Evolutionary conservation across 2,888 invertebrate genomes (phyloP).

Genomic region (Falcaria lacertinaria): DNA sequence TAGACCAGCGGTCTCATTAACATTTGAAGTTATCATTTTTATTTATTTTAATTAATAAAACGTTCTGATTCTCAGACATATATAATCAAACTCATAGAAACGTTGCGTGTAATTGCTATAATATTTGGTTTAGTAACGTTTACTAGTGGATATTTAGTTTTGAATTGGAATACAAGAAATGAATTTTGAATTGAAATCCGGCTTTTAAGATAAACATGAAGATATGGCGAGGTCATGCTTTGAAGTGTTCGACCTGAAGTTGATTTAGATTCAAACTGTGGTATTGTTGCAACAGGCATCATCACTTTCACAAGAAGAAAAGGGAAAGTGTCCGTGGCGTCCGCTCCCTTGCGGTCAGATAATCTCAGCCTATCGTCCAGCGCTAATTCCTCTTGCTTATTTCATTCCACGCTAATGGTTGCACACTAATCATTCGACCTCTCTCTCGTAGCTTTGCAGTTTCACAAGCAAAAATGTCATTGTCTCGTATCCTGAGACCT

Average conservation of each 20-base stretch:
- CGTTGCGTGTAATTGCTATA: conserved; percentile 34
- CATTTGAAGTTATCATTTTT: conserved; percentile 51
- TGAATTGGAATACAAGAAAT: background rate
- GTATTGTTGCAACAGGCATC: conserved; percentile 66
- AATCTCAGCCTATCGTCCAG: conserved; percentile 58
- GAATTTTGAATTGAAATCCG: background rate
- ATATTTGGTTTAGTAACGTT: conserved; percentile 31
- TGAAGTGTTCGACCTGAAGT: conserved; percentile 35
- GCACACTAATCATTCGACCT: conserved; percentile 48
- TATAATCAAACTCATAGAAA: conserved; percentile 34
- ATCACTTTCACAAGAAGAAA: conserved; percentile 77
- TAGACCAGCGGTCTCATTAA: no score
- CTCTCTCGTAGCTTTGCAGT: conserved; percentile 31
- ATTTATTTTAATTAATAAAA: conserved; percentile 47
- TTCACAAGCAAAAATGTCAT: conserved; percentile 20
- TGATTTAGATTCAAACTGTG: conserved; percentile 57
- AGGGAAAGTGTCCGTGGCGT: conserved; percentile 70
- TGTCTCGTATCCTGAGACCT: conserved; percentile 2
- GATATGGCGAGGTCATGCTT: conserved; percentile 18
- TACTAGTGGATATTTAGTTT: conserved; percentile 4
- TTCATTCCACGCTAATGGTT: conserved; percentile 58
- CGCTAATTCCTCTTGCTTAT: conserved; percentile 70
- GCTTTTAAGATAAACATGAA: background rate
- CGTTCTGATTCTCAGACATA: conserved; percentile 42
- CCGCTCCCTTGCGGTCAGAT: conserved; percentile 76